Percentiles rank a stretch among this genome's conserved stretches.
These are phyloP conservation scores for Zaprionus ornatus DNA, from an alignment of 1,140 invertebrate species.

Conservation along the genomic window DNA sequence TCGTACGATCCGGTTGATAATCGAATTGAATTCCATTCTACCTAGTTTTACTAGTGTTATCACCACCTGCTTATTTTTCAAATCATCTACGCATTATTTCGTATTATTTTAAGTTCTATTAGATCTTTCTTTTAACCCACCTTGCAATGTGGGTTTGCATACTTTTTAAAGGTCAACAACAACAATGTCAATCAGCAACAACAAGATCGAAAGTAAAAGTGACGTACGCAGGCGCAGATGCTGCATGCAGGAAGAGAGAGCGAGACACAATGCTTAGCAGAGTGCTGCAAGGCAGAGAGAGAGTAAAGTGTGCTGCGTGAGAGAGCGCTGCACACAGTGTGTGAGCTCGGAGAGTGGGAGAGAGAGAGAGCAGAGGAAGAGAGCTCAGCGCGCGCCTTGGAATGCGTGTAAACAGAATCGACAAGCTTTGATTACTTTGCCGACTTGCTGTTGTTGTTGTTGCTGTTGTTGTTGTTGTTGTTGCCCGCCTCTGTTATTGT, in stretches of 20 bases:
- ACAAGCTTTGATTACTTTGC: slow-evolving; percentile 7
- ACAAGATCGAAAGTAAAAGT: slow-evolving; percentile 4
- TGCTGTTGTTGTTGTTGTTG: background rate
- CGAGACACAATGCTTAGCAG: background rate
- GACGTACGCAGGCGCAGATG: background rate
- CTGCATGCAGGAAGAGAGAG: background rate
- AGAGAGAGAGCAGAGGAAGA: background rate
- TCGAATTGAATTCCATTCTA: no score
- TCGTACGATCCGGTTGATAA: no score
- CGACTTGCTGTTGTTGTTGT: slow-evolving; percentile 1
- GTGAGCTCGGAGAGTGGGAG: background rate
- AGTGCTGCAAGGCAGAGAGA: background rate
- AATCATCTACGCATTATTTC: no score
- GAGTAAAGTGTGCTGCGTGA: background rate
- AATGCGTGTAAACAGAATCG: slow-evolving; percentile 21
- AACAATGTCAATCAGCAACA: background rate
- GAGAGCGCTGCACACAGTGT: background rate
- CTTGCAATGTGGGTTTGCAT: no score
- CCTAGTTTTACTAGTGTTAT: no score
- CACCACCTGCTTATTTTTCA: no score
- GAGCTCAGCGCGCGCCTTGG: slow-evolving; percentile 4
- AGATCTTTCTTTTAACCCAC: no score
- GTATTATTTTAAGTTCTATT: no score
- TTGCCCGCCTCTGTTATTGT: slow-evolving; percentile 16
- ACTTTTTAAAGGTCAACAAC: background rate